Base-by-base conservation (phyloP, 1,140 invertebrate species). In the Caenorhabditis tropicalis region DNA sequence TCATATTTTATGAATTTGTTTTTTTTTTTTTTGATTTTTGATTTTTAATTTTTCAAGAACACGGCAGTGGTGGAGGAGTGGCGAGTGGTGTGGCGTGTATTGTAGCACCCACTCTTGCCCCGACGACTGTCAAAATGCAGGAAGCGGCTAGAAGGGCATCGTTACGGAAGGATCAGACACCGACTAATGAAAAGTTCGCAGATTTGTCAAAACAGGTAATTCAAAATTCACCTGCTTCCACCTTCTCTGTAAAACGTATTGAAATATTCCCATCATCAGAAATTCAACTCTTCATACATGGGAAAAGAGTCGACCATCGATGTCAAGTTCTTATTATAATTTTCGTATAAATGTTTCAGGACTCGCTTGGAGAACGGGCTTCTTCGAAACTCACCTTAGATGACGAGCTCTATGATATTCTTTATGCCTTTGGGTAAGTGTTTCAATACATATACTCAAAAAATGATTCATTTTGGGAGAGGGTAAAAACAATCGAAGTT, bases 341-440 rank as follows among this genome's bases (percentile, higher is more conserved):
- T 15, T 56, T 19, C 10, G 29, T 12, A 27, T 7, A 56, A 21
- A 21, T 36, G 33, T 81, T 80, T n/a, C 83, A 84, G 83, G 79
- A 81, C n/a, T 87, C 86, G 7, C 74, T 88, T 12, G 85, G 87
- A 29, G 90, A 90, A 6, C 80, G 87, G 6, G 85, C 89, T 0
- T 85, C 86, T 12, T 89, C 88, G 19, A 90, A 90, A 81, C 33
- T 90, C 12, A 90, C 89, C 1, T 60, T 90, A 10, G 89, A 90
- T 21, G 89, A 90, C 70, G 89, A 90, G 51, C 83, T 90, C 33
- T 90, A 88, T 33, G 89, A 90, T 81, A 89, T 90, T 53, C 87
- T 90, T 70, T 87, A 88, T 65, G 89, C 89, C 0, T 89, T 90
- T 81, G 83, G 82, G 88, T 90, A 21, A 56, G 87, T 89, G 4